Percentiles rank a stretch among this genome's conserved stretches.
These are phyloP conservation scores for Villa cingulata DNA, from an alignment of 2,888 invertebrate species.

Conservation along the genomic window DNA sequence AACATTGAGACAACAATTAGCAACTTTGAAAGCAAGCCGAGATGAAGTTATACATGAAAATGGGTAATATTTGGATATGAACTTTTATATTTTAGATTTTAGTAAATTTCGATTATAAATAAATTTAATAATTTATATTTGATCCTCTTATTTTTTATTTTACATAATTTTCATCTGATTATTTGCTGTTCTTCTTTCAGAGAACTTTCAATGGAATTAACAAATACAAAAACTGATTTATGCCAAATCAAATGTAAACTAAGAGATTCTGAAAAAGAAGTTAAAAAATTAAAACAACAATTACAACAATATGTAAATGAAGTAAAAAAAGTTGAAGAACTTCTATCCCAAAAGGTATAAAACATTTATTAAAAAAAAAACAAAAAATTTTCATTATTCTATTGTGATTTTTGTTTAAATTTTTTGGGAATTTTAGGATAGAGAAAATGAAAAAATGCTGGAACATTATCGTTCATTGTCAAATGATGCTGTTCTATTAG, in stretches of 20 bases:
- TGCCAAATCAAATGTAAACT: conserved; percentile 51
- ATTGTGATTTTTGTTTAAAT: conserved; percentile 6
- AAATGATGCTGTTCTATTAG: conserved; percentile 60
- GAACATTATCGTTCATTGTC: conserved; percentile 66
- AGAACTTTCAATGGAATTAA: conserved; percentile 58
- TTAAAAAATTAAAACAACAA: conserved; percentile 58
- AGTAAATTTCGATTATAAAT: not conserved
- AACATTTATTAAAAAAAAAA: conserved; percentile 4
- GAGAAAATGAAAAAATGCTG: conserved; percentile 64
- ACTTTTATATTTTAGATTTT: too few relatives aligned
- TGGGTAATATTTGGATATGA: too few relatives aligned
- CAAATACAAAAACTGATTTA: conserved; percentile 47
- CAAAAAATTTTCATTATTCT: conserved; percentile 2
- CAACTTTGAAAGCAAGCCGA: conserved; percentile 27
- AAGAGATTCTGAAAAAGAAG: conserved; percentile 54
- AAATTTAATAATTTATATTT: not conserved
- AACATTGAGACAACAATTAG: conserved; percentile 29
- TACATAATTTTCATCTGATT: not conserved
- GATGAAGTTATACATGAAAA: conserved; percentile 33
- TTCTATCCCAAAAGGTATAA: conserved; percentile 50
- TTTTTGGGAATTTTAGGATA: conserved; percentile 43
- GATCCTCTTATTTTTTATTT: not conserved
- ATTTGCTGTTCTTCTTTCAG: conserved; percentile 30
- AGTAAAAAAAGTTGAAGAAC: conserved; percentile 64
- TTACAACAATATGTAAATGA: conserved; percentile 70